phyloP scores from a whole-genome alignment of 2,888 invertebrate genomes.

The Drosophila flavopinicola region DNA sequence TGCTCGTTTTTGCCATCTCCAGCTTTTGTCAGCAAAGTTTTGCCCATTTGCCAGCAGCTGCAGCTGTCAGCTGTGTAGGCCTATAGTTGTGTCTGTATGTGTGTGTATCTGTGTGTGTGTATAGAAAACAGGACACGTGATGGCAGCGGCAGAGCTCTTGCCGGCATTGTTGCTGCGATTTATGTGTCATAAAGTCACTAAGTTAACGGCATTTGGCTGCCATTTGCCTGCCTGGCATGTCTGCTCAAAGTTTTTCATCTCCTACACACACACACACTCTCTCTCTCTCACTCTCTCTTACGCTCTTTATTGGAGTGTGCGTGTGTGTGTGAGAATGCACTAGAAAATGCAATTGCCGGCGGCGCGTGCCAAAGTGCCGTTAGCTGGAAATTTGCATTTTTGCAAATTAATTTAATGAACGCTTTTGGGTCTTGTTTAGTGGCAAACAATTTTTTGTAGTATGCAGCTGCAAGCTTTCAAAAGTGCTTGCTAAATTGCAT shows the following conservation, averaged over 20 bases:
- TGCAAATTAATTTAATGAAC: slow-evolving; percentile 80
- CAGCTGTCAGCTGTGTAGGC: slow-evolving; percentile 50
- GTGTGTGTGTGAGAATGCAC: too few relatives aligned
- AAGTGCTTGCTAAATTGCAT: slow-evolving; percentile 60
- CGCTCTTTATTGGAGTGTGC: slow-evolving; percentile 2
- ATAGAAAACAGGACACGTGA: slow-evolving; percentile 45
- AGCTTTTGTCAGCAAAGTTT: slow-evolving; percentile 46
- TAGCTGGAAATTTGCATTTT: slow-evolving; percentile 77
- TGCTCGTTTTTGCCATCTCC: slow-evolving; percentile 33
- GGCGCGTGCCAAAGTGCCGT: slow-evolving; percentile 78
- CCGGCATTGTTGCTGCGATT: slow-evolving; percentile 73
- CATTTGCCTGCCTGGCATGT: slow-evolving; percentile 59
- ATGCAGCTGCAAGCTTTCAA: slow-evolving; percentile 13
- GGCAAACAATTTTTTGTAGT: slow-evolving; percentile 52
- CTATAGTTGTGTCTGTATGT: slow-evolving; percentile 22
- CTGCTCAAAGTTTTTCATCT: slow-evolving; percentile 34
- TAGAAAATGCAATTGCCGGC: slow-evolving; percentile 44
- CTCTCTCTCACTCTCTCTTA: not conserved
- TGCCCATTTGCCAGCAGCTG: slow-evolving; percentile 34
- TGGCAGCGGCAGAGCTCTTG: slow-evolving; percentile 40
- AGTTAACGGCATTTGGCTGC: slow-evolving; percentile 77
- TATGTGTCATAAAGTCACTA: slow-evolving; percentile 84
- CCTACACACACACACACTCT: slow-evolving; percentile 4
- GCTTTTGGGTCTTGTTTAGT: slow-evolving; percentile 70
- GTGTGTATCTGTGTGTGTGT: slow-evolving; percentile 10